phyloP scores from a whole-genome alignment of 2,113 vertebrate species.

The Paradisaea rubra region DNA sequence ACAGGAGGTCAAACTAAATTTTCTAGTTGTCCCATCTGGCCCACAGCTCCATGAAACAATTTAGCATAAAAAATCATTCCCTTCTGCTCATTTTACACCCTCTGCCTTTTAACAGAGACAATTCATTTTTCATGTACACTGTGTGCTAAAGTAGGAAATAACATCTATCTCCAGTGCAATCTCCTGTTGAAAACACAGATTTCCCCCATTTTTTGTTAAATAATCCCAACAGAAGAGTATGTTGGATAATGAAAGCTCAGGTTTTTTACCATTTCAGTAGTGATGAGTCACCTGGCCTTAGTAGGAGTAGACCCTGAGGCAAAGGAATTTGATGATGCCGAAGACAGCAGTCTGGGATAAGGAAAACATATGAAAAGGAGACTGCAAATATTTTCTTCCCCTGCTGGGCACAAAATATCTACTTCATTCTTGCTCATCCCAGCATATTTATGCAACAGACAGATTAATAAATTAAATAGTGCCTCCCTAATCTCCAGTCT shows the following conservation, averaged over 20 bases:
- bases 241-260: not conserved
- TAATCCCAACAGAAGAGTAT: not conserved
- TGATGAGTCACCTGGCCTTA: not conserved
- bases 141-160: not conserved
- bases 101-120: not conserved
- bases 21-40: not conserved
- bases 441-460: not conserved
- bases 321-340: not conserved
- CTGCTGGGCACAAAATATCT: not conserved
- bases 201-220: not conserved
- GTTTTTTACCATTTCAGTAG: not conserved
- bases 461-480: not conserved
- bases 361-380: not conserved
- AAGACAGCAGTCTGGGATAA: not conserved
- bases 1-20: not conserved
- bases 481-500: not conserved
- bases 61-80: not conserved
- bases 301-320: not conserved
- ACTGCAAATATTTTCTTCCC: not conserved
- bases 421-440: not conserved
- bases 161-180: not conserved
- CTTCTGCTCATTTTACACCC: not conserved
- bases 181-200: not conserved
- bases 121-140: not conserved
- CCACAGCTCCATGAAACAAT: not conserved